phyloP scores from a whole-genome alignment of 1,140 invertebrate species.

The Drosophila arawakana region DNA sequence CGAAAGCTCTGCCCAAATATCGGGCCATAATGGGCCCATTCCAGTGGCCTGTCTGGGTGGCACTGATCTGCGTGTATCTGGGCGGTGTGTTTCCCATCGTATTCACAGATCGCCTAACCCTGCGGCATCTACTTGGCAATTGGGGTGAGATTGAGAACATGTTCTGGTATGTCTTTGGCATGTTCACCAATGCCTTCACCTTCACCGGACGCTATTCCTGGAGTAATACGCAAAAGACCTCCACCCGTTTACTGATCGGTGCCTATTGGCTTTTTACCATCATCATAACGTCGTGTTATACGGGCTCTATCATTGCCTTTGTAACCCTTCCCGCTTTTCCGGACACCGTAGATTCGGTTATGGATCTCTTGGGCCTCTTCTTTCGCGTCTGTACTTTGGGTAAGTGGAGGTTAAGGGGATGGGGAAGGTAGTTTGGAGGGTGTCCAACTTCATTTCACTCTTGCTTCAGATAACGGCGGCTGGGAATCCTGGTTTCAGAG shows the following conservation, averaged over 20 bases:
- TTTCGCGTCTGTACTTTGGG: slow-evolving; percentile 84
- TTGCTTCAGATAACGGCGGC: slow-evolving; percentile 86
- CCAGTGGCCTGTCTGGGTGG: slow-evolving; percentile 90
- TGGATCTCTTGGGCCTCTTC: slow-evolving; percentile 87
- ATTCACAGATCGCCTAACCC: slow-evolving; percentile 88
- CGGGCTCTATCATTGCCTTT: slow-evolving; percentile 91
- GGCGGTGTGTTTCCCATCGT: slow-evolving; percentile 89
- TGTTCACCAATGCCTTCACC: slow-evolving; percentile 91
- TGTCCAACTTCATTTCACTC: background rate
- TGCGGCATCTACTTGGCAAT: slow-evolving; percentile 87
- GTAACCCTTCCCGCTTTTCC: slow-evolving; percentile 90
- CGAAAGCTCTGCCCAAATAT: slow-evolving; percentile 90
- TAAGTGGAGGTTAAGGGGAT: slow-evolving; percentile 25
- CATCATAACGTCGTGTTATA: slow-evolving; percentile 91
- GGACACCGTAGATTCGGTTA: slow-evolving; percentile 87
- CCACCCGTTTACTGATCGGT: slow-evolving; percentile 89
- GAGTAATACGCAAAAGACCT: slow-evolving; percentile 88
- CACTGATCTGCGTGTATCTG: slow-evolving; percentile 89
- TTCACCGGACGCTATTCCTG: slow-evolving; percentile 89
- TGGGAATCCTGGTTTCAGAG: slow-evolving; percentile 89
- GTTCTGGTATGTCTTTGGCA: slow-evolving; percentile 93
- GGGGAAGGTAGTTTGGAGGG: too few relatives aligned
- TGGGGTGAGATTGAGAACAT: slow-evolving; percentile 90
- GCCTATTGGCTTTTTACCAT: slow-evolving; percentile 92
- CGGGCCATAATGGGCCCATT: slow-evolving; percentile 93